Evolutionary conservation across 2,113 vertebrate genomes (phyloP), one percentile per base, ranked within the genome.

Genomic region (Corythornis cristatus): DNA sequence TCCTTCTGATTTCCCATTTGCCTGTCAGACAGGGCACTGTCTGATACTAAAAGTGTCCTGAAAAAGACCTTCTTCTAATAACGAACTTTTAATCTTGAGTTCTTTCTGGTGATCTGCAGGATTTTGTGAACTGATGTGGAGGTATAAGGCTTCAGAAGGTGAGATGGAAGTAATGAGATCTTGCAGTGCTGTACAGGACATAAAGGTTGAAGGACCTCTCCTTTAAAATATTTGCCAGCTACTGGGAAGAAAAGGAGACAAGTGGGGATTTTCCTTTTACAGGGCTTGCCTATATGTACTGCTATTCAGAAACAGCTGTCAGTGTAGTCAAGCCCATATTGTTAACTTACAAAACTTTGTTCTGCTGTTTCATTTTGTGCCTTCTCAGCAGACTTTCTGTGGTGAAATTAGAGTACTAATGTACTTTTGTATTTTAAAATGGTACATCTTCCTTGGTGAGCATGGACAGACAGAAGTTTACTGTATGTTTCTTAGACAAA

Each of bases 341-440:
- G 88, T 91, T 95, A 90, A 88, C 68, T 56, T 83, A 15, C 43
- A 77, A 25, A 93, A 93, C 54, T 78, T 87, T 79, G 45, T 89
- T 95, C 54, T 88, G 48, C 19, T 48, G 12, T 92, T 93, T 72
- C 18, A 68, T 87, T 53, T 64, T 83, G 48, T 53, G 37, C 37
- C 20, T 86, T 25, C 21, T 88, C 43, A 78, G 45, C 54, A 72
- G 21, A 43, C 43, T 90, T 91, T 83, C 64, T 40, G 12, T 83
- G 58, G 23, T 57, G 26, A n/a, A 87, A 45, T 85, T 79, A 58
- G 74, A 65, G 50, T 64, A 45, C 21, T 60, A 50, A 33, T 0
- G 0, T 56, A 9, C 33, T 61, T 42, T 20, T 68, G 8, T 75
- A 56, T 78, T 84, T 9, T 74, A 31, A 88, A 90, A 8, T 4